phyloP scores from a whole-genome alignment of 2,888 invertebrate species.

The Actias luna region DNA sequence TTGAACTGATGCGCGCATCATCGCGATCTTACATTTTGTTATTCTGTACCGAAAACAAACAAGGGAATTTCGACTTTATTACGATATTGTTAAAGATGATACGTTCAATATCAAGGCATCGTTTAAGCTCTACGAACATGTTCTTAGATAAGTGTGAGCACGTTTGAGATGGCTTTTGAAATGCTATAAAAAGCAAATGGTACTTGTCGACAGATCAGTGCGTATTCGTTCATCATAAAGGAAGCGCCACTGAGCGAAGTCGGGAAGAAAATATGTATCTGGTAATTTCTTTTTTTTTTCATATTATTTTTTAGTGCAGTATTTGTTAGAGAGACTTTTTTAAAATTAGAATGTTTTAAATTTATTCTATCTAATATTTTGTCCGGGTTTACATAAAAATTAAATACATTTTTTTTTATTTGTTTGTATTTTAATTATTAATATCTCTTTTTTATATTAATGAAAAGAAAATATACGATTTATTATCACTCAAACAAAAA shows the following conservation, averaged over 20 bases:
- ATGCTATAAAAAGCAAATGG: slow-evolving; percentile 19
- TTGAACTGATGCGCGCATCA: slow-evolving; percentile 3
- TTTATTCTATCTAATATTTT: too few species aligned
- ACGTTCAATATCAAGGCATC: background rate
- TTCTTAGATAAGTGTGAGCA: slow-evolving; percentile 5
- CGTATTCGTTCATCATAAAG: slow-evolving; percentile 1
- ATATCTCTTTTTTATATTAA: too few species aligned
- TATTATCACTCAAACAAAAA: too few species aligned
- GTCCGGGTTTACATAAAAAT: too few species aligned
- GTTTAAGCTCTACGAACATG: background rate
- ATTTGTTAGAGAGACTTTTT: too few species aligned
- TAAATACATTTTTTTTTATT: too few species aligned
- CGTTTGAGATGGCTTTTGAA: slow-evolving; percentile 18
- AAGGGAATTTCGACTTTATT: background rate
- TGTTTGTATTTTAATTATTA: too few species aligned
- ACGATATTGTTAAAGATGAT: background rate
- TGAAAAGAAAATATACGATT: too few species aligned
- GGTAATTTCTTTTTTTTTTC: slow-evolving; percentile 3
- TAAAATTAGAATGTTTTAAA: too few species aligned
- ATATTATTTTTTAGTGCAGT: background rate
- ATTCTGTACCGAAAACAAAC: background rate
- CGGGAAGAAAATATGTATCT: slow-evolving; percentile 10
- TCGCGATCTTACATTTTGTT: background rate
- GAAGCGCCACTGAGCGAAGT: background rate
- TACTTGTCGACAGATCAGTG: slow-evolving; percentile 8